Evolutionary conservation across 2,797 vertebrate species (phyloP), one percentile per base, ranked within the genome.

Genomic region (Menidia menidia): DNA sequence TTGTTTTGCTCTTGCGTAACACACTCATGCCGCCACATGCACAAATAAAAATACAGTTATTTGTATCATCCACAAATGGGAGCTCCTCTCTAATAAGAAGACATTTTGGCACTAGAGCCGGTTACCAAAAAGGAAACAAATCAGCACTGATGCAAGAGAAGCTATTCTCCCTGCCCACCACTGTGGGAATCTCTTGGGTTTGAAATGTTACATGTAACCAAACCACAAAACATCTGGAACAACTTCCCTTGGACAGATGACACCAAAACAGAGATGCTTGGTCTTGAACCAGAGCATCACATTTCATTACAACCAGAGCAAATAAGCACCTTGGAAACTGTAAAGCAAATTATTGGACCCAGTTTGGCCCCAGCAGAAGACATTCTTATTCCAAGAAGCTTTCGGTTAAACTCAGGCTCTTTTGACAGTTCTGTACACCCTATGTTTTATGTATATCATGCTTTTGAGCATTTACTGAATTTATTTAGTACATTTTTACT

Each of bases 1-100:
- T 75, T 65, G 64, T 57, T 68, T 52, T 44, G 10, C 14, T 53
- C 55, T 86, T 81, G 71, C 30, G 31, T 84, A 87, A 87, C 50
- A 47, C 16, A 11, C 18, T 18, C n/a, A 6, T 39, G 4, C n/a
- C 19, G 14, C 16, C 47, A 41, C 47, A 51, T 45, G n/a, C 54
- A 64, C 44, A 62, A 47, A 47, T 52, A 71, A 18, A 60, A 61
- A 48, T 35, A 45, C 16, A 10, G 10, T 39, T 5, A 7, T 7
- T 39, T 5, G 10, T n/a, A 39, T 7, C 35, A 39, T 39, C 35
- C 7, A 10, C 35, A 39, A 39, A 10, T 39, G 35, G 2, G 35
- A 39, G 35, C 35, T 7, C 35, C 35, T 39, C 35, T 39, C 2
- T 39, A 39, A 39, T 39, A 39, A 39, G 25, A 6, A 39, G 35